phyloP scores from a whole-genome alignment of 2,113 vertebrate species.

The Scatophagus argus region DNA sequence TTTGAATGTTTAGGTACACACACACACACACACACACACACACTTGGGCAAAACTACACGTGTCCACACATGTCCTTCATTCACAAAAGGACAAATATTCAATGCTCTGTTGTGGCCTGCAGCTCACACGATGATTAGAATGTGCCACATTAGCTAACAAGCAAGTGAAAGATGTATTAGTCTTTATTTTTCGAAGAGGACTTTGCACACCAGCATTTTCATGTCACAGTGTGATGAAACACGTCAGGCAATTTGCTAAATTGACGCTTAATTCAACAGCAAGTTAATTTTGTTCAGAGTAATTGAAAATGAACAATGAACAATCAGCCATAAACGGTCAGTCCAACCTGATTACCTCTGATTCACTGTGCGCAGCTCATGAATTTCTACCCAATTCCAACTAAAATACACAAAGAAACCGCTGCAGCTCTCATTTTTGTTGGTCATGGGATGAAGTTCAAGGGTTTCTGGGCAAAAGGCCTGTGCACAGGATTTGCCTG shows the following conservation, averaged over 20 bases:
- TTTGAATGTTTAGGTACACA: conserved; percentile 18
- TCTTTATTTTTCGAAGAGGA: conserved; percentile 1
- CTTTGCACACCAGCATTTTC: conserved; percentile 31
- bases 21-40: not conserved
- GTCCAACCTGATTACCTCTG: conserved; percentile 37
- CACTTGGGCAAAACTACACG: not conserved
- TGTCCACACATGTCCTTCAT: not conserved
- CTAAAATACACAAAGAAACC: conserved; percentile 19
- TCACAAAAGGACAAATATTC: conserved; percentile 5
- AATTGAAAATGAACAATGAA: conserved; percentile 59
- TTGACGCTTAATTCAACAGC: conserved; percentile 45
- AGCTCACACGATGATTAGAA: conserved; percentile 8
- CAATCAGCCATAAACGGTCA: conserved; percentile 37
- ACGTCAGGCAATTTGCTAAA: conserved; percentile 40
- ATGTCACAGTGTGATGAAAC: conserved; percentile 1
- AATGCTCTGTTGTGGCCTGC: not conserved
- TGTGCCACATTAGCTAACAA: conserved; percentile 14
- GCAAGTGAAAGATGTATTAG: conserved; percentile 3
- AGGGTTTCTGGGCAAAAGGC: conserved; percentile 33
- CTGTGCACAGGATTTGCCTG: conserved; percentile 45
- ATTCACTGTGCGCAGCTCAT: conserved; percentile 31
- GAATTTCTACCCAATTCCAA: conserved; percentile 24
- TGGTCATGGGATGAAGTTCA: conserved; percentile 19
- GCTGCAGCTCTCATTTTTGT: conserved; percentile 21
- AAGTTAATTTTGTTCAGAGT: conserved; percentile 39